These are phyloP conservation scores for Psittacula derbiana DNA, from an alignment of 2,797 vertebrate genomes.

Conservation along the genomic window DNA sequence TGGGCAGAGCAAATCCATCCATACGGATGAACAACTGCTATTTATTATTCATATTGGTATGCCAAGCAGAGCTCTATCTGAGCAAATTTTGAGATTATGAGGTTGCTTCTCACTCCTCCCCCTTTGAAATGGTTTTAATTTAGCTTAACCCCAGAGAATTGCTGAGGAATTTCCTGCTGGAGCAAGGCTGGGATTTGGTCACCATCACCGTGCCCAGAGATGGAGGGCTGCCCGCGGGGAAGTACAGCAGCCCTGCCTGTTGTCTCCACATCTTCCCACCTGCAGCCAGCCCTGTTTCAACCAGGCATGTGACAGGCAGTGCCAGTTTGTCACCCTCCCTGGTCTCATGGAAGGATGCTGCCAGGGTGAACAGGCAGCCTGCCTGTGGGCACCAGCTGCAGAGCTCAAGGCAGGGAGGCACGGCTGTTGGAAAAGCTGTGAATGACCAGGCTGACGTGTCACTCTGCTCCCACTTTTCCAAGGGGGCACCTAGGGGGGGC, in stretches of 20 bases:
- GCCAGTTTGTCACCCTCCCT: neutral
- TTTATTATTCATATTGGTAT: slow-evolving; percentile 1
- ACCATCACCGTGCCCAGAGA: neutral
- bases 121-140: neutral
- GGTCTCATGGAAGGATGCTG: accelerated
- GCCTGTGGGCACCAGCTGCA: neutral
- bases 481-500: neutral
- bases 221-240: neutral
- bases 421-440: neutral
- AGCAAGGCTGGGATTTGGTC: neutral
- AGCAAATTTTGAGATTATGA: neutral
- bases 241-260: neutral
- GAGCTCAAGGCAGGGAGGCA: neutral
- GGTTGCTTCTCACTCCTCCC: neutral
- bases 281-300: neutral
- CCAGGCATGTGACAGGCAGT: accelerated
- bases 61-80: neutral
- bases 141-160: slow-evolving; percentile 9
- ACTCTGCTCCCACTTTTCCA: neutral
- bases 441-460: accelerated
- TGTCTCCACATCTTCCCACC: neutral
- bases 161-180: neutral
- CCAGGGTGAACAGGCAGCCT: neutral
- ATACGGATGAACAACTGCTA: neutral
- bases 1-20: neutral